A percentile compares a stretch with the other conserved stretches of the same genome.
phyloP scores from a whole-genome alignment of 2,888 invertebrate genomes.

The Harmothoe impar region DNA sequence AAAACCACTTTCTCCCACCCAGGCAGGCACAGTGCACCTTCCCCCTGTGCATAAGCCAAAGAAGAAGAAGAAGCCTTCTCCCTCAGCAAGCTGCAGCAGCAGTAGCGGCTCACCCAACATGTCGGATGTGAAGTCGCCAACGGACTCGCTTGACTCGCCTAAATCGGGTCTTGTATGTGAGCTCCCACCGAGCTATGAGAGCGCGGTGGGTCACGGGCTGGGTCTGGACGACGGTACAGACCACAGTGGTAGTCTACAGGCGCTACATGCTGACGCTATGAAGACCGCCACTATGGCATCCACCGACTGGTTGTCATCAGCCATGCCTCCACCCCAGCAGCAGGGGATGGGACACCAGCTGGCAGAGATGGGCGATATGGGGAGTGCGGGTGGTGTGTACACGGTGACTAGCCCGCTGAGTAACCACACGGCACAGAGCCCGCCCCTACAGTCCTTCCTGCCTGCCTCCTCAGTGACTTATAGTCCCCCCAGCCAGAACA shows the following conservation, averaged over 20 bases:
- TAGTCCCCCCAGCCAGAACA: slow-evolving; percentile 63
- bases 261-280: slow-evolving; percentile 18
- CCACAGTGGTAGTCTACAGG: slow-evolving; percentile 5
- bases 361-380: not conserved
- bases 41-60: slow-evolving; percentile 39
- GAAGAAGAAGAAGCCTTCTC: slow-evolving; percentile 65
- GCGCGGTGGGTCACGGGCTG: slow-evolving; percentile 44
- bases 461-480: slow-evolving; percentile 25
- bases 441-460: slow-evolving; percentile 4
- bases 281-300: not conserved
- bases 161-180: slow-evolving; percentile 57
- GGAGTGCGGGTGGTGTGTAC: not conserved
- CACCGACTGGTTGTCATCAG: not conserved
- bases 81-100: not conserved
- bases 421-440: slow-evolving; percentile 39
- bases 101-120: slow-evolving; percentile 16
- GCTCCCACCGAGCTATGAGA: slow-evolving; percentile 71
- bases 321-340: not conserved
- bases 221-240: not conserved
- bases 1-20: slow-evolving; percentile 41
- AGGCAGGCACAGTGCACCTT: slow-evolving; percentile 59
- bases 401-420: slow-evolving; percentile 46
- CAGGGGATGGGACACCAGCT: slow-evolving; percentile 18
- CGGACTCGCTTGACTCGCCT: slow-evolving; percentile 61
- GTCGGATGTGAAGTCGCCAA: slow-evolving; percentile 19